Conservation (phyloP, 1,140 invertebrate species). For the Penaeus indicus region DNA sequence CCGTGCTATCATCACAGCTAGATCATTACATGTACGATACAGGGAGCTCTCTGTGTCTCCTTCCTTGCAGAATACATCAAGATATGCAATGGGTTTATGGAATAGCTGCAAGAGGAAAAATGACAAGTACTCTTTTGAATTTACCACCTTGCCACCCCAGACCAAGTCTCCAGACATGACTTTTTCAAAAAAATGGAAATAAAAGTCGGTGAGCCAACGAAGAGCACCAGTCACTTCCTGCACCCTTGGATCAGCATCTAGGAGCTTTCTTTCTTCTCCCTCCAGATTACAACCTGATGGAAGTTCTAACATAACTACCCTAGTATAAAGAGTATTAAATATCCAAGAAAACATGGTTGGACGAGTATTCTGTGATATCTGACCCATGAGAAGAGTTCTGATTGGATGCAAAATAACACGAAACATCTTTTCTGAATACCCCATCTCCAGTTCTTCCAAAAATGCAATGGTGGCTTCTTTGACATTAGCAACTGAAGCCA, state of each 20-base stretch:
- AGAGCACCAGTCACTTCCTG: conserved; percentile 65
- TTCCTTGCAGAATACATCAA: conserved; percentile 36
- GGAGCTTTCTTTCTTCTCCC: conserved; percentile 75
- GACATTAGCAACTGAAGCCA: conserved; percentile 76
- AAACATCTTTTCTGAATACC: conserved; percentile 80
- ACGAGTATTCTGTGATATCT: conserved; percentile 67
- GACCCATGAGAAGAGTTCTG: conserved; percentile 75
- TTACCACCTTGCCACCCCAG: conserved; percentile 39
- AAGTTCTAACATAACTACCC: conserved; percentile 75
- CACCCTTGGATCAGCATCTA: conserved; percentile 76
- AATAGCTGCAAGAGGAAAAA: conserved; percentile 52
- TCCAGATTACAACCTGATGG: conserved; percentile 75
- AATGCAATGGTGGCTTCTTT: conserved; percentile 81
- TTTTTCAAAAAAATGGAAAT: conserved; percentile 41
- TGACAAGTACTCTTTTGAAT: conserved; percentile 44
- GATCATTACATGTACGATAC: conserved; percentile 24
- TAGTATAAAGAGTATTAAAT: conserved; percentile 78
- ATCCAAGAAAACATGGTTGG: conserved; percentile 78
- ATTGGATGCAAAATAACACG: conserved; percentile 78
- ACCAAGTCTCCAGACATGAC: conserved; percentile 35
- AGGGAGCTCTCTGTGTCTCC: conserved; percentile 39
- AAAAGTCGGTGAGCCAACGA: conserved; percentile 34
- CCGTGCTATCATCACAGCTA: conserved; percentile 25
- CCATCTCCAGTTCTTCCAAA: conserved; percentile 78
- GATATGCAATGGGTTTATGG: conserved; percentile 43